phyloP scores from a whole-genome alignment of 2,888 invertebrate species.

The Xestobium rufovillosum region DNA sequence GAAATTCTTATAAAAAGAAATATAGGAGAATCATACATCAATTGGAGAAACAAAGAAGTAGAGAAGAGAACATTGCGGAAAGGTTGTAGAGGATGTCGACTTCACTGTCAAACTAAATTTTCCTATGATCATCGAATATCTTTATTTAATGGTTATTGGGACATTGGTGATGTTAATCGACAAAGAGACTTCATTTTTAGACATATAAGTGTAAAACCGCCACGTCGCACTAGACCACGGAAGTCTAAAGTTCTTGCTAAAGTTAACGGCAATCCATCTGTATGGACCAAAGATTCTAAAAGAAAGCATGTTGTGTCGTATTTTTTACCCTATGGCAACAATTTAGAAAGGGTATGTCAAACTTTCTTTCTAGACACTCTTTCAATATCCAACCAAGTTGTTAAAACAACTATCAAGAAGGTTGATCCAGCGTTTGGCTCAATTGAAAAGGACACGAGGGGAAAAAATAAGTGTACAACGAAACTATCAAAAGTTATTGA shows the following conservation, averaged over 20 bases:
- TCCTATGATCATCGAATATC: not conserved
- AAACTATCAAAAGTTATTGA: conserved; percentile 17
- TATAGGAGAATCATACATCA: no score
- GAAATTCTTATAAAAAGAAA: no score
- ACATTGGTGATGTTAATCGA: not conserved
- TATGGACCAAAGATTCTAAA: no score
- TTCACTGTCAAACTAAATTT: no score
- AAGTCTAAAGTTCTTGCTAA: not conserved
- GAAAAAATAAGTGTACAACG: conserved; percentile 17
- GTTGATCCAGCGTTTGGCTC: conserved; percentile 2
- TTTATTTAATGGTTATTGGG: not conserved
- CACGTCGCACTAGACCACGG: not conserved
- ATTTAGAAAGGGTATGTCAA: conserved; percentile 5
- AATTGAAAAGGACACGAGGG: conserved; percentile 17
- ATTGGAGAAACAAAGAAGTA: no score
- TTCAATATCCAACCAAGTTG: not conserved
- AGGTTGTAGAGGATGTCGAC: no score
- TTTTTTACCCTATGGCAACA: no score
- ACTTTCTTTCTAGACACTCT: conserved; percentile 12
- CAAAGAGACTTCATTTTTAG: not conserved
- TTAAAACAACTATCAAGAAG: conserved; percentile 1
- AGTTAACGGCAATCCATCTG: not conserved
- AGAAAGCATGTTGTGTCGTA: not conserved
- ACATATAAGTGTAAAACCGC: not conserved
- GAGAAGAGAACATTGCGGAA: no score